Evolutionary conservation across 2,113 vertebrate genomes (phyloP).

Genomic region (Sigmodon hispidus): DNA sequence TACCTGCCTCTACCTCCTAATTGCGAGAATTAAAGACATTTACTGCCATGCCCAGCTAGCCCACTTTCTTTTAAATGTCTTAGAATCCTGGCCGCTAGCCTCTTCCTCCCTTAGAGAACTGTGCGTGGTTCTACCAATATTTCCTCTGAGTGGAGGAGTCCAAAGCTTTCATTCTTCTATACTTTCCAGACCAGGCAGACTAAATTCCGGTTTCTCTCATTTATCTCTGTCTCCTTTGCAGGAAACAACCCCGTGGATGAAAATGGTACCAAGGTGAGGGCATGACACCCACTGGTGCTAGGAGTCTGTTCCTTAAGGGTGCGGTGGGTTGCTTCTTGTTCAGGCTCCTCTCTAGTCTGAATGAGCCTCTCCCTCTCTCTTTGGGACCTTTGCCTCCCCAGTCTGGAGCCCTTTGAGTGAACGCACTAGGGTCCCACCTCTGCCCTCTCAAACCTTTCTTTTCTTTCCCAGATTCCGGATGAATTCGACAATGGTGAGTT

Average conservation of each 20-base stretch:
- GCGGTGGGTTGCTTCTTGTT: neutral
- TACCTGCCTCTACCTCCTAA: neutral
- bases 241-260: conserved; percentile 93
- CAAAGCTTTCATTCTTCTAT: neutral
- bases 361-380: neutral
- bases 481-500: conserved; percentile 95
- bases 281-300: neutral
- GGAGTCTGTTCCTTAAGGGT: conserved; percentile 10
- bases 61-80: neutral
- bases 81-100: neutral
- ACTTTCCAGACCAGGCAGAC: neutral
- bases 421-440: neutral
- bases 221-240: conserved; percentile 74
- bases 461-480: conserved; percentile 89
- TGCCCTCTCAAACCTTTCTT: conserved; percentile 22
- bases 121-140: neutral
- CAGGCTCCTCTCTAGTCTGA: conserved; percentile 9
- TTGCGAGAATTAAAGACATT: neutral
- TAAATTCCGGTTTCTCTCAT: neutral
- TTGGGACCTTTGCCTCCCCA: neutral
- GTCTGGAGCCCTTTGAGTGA: neutral
- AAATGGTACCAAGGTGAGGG: conserved; percentile 89
- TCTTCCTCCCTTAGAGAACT: neutral
- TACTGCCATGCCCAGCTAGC: neutral
- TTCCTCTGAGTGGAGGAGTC: neutral